phyloP scores from a whole-genome alignment of 64 coral and sea anemone species.

The Porites lutea region DNA sequence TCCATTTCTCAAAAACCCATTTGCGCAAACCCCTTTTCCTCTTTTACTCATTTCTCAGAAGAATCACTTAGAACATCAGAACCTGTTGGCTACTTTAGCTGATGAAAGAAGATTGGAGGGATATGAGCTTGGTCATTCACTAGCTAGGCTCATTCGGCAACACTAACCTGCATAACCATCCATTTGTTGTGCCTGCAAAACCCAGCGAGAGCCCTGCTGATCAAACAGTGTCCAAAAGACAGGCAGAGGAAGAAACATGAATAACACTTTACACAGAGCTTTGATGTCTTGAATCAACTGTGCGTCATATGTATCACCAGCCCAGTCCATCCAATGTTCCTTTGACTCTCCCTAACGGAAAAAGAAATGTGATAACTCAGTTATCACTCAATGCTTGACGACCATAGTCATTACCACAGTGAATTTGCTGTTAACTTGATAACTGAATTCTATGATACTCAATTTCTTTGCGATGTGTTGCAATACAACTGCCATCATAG shows the following conservation, averaged over 20 bases:
- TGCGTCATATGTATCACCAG: conserved; percentile 69
- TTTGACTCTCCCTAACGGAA: conserved; percentile 69
- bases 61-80: too few relatives aligned
- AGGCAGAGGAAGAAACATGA: conserved; percentile 90
- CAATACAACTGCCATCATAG: too few relatives aligned
- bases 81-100: too few relatives aligned
- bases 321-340: conserved; percentile 89
- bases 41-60: too few relatives aligned
- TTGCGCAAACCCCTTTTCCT: too few relatives aligned
- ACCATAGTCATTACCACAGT: too few relatives aligned
- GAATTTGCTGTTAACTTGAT: too few relatives aligned
- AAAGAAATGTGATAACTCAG: too few relatives aligned
- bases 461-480: too few relatives aligned
- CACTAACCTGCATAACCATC: conserved; percentile 75
- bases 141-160: neutral
- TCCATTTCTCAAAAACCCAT: too few relatives aligned
- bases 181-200: conserved; percentile 83
- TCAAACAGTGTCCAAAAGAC: conserved; percentile 92
- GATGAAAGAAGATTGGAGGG: neutral
- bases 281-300: conserved; percentile 88
- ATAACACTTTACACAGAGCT: conserved; percentile 79
- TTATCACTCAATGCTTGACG: too few relatives aligned
- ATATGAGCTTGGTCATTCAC: neutral
- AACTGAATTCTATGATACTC: too few relatives aligned
- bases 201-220: conserved; percentile 91